Evolutionary conservation across 2,888 invertebrate species (phyloP).

Genomic region (Polyploca ridens): DNA sequence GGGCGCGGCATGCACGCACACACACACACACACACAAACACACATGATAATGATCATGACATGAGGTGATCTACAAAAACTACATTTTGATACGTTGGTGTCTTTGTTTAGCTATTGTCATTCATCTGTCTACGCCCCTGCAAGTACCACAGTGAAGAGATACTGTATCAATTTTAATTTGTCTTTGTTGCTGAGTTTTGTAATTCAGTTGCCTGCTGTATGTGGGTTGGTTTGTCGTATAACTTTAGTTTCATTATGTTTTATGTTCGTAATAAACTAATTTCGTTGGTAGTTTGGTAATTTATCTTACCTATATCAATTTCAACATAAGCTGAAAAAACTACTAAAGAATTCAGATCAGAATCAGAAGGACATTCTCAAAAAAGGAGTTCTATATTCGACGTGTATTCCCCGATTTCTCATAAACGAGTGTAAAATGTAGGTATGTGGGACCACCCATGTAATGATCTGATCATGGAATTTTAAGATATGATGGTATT

Average conservation of each 20-base stretch:
- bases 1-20: neutral
- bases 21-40: conserved; percentile 9
- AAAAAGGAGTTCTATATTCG: too few relatives aligned
- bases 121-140: conserved; percentile 9
- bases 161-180: neutral
- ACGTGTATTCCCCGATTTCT: too few relatives aligned
- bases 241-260: neutral
- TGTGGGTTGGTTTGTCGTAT: neutral
- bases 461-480: too few relatives aligned
- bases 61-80: conserved; percentile 14
- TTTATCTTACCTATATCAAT: too few relatives aligned
- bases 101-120: conserved; percentile 19
- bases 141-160: neutral
- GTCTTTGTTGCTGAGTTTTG: conserved; percentile 1
- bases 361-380: too few relatives aligned
- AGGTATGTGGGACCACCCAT: too few relatives aligned
- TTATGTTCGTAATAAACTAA: neutral
- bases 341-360: too few relatives aligned
- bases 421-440: too few relatives aligned
- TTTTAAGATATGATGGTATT: too few relatives aligned
- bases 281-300: neutral
- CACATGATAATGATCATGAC: conserved; percentile 18
- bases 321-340: too few relatives aligned
- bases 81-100: conserved; percentile 14
- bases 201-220: neutral